phyloP scores from a whole-genome alignment of 2,113 vertebrate species.

The Menidia beryllina region DNA sequence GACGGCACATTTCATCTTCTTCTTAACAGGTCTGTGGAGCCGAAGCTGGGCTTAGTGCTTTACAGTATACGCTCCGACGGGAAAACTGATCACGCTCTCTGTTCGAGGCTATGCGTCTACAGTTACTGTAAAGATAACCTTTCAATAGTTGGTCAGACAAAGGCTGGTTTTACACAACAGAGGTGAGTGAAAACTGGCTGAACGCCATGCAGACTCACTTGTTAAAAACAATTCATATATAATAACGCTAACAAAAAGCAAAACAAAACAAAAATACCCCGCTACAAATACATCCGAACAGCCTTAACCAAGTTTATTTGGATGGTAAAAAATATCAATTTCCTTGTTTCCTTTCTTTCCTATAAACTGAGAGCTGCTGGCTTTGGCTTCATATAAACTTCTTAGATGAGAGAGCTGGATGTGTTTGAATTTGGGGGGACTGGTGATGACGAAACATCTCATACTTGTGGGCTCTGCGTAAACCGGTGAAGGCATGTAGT shows the following conservation, averaged over 20 bases:
- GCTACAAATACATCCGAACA: constrained; percentile 4
- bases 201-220: background rate
- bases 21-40: background rate
- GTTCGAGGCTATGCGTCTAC: background rate
- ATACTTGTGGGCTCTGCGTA: constrained; percentile 38
- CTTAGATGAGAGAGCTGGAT: background rate
- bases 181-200: background rate
- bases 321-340: background rate
- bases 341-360: background rate
- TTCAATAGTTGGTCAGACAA: too few species aligned
- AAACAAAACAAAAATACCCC: background rate
- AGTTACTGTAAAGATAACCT: background rate
- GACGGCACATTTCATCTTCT: background rate
- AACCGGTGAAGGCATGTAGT: constrained; percentile 21
- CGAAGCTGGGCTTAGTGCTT: background rate
- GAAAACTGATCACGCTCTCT: too few species aligned
- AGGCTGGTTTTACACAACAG: background rate
- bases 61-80: too few species aligned
- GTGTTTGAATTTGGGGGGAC: constrained; percentile 3
- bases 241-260: constrained; percentile 2
- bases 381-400: background rate
- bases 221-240: background rate
- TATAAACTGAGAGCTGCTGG: constrained; percentile 2
- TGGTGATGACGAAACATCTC: constrained; percentile 12
- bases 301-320: background rate